A percentile compares a stretch with the other conserved stretches of the same genome.
Evolutionary conservation across 2,888 invertebrate species (phyloP).

Genomic region (Timema podura): DNA sequence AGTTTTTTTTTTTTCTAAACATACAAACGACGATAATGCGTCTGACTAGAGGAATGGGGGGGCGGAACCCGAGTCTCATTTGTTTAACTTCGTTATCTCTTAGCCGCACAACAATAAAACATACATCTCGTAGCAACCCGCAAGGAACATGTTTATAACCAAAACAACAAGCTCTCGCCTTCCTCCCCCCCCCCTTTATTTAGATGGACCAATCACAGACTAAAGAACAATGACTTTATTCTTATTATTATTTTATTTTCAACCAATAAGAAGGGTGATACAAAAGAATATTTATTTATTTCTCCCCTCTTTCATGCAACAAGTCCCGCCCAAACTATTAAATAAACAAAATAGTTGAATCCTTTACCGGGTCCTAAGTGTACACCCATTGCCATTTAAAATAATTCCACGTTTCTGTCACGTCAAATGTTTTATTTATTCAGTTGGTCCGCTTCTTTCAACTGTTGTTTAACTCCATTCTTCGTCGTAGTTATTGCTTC

Average conservation of each 20-base stretch:
- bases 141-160: conserved; percentile 1
- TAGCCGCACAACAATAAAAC: conserved; percentile 3
- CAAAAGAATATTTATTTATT: background rate
- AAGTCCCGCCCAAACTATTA: conserved; percentile 25
- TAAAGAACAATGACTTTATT: conserved; percentile 10
- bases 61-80: conserved; percentile 6
- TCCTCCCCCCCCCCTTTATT: background rate
- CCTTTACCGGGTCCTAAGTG: background rate
- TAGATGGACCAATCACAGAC: background rate
- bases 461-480: too few relatives aligned
- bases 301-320: conserved; percentile 8
- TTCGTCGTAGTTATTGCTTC: too few relatives aligned
- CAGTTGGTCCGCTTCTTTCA: background rate
- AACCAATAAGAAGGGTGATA: background rate
- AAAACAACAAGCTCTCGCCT: background rate
- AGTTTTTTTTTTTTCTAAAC: too few relatives aligned
- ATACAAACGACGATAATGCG: too few relatives aligned
- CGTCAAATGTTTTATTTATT: conserved; percentile 12
- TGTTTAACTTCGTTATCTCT: conserved; percentile 16
- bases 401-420: conserved; percentile 11
- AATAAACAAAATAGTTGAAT: conserved; percentile 27
- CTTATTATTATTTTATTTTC: background rate
- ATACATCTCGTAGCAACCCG: conserved; percentile 2
- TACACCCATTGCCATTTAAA: conserved; percentile 13
- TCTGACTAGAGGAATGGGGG: background rate